Conservation (phyloP, 2,797 vertebrate genomes). For the Bradypodion ventrale region DNA sequence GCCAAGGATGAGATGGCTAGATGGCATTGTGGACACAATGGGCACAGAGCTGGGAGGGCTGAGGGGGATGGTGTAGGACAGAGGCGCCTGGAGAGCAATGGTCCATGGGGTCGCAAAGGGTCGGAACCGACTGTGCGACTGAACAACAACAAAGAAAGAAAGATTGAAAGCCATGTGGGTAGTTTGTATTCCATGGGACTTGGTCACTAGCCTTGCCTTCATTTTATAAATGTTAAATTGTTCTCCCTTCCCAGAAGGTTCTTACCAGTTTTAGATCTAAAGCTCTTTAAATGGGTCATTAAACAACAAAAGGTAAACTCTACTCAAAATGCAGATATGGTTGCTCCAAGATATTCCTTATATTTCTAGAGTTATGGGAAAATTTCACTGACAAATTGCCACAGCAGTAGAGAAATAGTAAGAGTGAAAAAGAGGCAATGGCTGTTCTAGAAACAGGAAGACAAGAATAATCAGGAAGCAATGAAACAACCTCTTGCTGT, state of each 20-base stretch:
- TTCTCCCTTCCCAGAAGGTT: background rate
- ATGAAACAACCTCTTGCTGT: slow-evolving; percentile 71
- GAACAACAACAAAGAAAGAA: no score
- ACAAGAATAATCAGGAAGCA: slow-evolving; percentile 17
- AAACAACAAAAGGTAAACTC: background rate
- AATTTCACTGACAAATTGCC: background rate
- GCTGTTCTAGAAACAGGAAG: slow-evolving; percentile 26
- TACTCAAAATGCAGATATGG: background rate
- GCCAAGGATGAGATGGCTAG: no score
- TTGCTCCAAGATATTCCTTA: no score
- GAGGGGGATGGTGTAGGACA: no score
- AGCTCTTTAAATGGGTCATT: no score
- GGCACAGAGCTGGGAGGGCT: no score
- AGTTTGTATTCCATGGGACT: background rate
- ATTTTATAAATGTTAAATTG: background rate
- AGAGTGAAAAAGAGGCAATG: background rate
- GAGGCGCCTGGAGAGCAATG: no score
- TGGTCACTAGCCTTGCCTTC: background rate
- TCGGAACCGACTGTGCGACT: no score
- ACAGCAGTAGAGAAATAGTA: no score
- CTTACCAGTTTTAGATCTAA: background rate
- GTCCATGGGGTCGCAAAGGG: no score
- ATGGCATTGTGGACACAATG: no score
- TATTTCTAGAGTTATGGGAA: background rate
- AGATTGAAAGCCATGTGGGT: background rate